Evolutionary conservation across 2,888 invertebrate genomes (phyloP), one percentile per base, ranked within the genome.

Genomic region (Drosophila affinis): DNA sequence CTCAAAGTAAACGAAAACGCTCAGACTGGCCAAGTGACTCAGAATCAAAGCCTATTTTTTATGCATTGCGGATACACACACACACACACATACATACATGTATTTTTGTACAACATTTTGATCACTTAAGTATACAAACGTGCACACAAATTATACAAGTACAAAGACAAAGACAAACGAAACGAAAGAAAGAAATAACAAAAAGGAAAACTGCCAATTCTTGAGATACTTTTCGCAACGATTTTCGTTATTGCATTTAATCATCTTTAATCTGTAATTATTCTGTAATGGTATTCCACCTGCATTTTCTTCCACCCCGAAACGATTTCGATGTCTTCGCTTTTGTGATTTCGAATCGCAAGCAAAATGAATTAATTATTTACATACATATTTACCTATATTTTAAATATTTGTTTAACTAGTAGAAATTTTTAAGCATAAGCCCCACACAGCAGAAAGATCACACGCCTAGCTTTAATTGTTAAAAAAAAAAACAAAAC

Each of bases 251-350:
- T 75, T 78, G 62, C 39, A 67, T 67, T 67, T 67, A 67, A 71
- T 67, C 49, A 71, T 45, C 14, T 0, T 24, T 24, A 21, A 21
- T 21, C 21, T 21, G 21, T 24, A 24, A 24, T 24, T 24, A 24
- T 5, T 5, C 21, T 21, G 21, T 21, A 21, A 21, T 39, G 39
- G 7, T 39, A 39, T 67, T 67, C 71, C 65, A 67, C 21, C 34
- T 67, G 65, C 72, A 67, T 67, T 67, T 62, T 64, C 59, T 75
- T 76, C 9, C 21, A 4, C 29, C 12, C 34, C 32, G 29, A 62
- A 48, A 27, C 69, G 82, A 81, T 86, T 87, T 88, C 87, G 75
- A 82, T 78, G 90, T 90, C 90, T 90, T 90, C 90, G 81, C 67
- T 71, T 74, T 88, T 69, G 90, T 83, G 90, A 90, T 90, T 78